These are phyloP conservation scores for Mareca penelope DNA, from an alignment of 2,797 vertebrate genomes.

Conservation along the genomic window DNA sequence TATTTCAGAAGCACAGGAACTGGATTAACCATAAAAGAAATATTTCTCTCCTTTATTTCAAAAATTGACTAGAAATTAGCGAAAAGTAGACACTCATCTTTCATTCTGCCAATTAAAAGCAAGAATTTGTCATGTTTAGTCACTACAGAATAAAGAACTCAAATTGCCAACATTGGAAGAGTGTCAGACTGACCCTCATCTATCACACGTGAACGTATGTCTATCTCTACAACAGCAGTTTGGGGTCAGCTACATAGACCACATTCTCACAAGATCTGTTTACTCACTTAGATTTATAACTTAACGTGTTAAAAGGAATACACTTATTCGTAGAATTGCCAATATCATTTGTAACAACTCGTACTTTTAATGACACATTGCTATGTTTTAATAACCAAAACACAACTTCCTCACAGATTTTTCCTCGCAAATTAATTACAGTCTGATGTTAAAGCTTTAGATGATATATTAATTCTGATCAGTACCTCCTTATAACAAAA, in stretches of 20 bases:
- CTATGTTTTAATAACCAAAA: neutral
- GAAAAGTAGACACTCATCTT: neutral
- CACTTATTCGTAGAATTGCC: neutral
- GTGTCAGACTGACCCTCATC: neutral
- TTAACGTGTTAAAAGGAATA: neutral
- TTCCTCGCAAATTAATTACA: neutral
- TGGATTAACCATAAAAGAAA: neutral
- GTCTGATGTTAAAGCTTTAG: neutral
- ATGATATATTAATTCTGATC: fast-evolving
- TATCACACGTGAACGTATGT: too few species aligned
- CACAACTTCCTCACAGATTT: neutral
- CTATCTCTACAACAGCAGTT: neutral
- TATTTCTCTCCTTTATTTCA: neutral
- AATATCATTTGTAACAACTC: neutral
- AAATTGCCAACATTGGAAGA: neutral
- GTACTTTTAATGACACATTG: neutral
- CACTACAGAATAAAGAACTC: neutral
- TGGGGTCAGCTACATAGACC: neutral
- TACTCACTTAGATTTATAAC: neutral
- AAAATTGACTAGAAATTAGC: neutral
- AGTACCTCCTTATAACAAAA: neutral
- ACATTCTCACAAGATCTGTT: neutral
- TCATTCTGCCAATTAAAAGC: neutral
- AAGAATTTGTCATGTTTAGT: neutral
- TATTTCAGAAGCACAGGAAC: neutral